Percentiles rank a stretch among this genome's conserved stretches.
These are phyloP conservation scores for Cyaniris semiargus DNA, from an alignment of 2,888 invertebrate genomes.

Conservation along the genomic window DNA sequence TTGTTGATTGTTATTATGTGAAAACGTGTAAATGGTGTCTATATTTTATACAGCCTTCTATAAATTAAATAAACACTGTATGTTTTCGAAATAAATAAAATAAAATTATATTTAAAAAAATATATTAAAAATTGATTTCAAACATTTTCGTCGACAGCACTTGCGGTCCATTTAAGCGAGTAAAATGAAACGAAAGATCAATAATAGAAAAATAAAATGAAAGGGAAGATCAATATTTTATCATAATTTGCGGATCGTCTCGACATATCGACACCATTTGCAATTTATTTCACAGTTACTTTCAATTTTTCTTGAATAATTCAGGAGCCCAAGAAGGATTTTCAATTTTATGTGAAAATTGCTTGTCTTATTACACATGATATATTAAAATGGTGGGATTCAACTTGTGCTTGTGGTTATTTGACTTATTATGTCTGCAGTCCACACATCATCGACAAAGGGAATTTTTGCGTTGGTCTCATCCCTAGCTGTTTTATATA, in stretches of 20 bases:
- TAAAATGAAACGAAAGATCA: slow-evolving; percentile 50
- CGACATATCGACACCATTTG: slow-evolving; percentile 60
- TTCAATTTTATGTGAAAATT: slow-evolving; percentile 60
- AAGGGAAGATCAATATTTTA: slow-evolving; percentile 61
- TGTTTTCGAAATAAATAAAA: too few species aligned
- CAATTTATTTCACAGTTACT: slow-evolving; percentile 62
- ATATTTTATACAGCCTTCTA: too few species aligned
- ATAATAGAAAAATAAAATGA: slow-evolving; percentile 47
- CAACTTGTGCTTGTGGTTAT: background rate
- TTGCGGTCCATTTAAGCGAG: slow-evolving; percentile 33
- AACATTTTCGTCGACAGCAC: background rate
- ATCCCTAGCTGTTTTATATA: background rate
- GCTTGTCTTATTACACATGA: slow-evolving; percentile 43
- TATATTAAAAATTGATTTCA: too few species aligned
- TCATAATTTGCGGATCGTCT: slow-evolving; percentile 64
- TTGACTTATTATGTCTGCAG: slow-evolving; percentile 20
- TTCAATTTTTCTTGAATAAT: slow-evolving; percentile 75
- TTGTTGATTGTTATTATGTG: too few species aligned
- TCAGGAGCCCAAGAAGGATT: slow-evolving; percentile 54
- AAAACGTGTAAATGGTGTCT: too few species aligned
- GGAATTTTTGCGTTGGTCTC: background rate
- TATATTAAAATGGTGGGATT: slow-evolving; percentile 21
- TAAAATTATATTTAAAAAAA: too few species aligned
- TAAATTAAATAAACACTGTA: too few species aligned
- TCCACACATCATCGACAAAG: background rate